Conservation (phyloP, 2,797 vertebrate genomes). For the Eidolon dupreanum region DNA sequence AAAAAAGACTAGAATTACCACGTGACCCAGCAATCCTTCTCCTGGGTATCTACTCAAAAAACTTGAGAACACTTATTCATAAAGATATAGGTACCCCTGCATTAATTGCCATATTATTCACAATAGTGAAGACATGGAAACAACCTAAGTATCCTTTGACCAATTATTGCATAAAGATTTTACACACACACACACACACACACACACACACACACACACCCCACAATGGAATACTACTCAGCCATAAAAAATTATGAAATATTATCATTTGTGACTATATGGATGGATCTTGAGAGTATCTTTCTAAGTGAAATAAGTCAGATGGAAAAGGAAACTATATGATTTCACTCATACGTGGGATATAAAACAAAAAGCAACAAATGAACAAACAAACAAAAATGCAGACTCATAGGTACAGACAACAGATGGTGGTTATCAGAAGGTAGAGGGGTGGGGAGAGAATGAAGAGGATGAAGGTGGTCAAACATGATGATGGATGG, state of each 20-base stretch:
- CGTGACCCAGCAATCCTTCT: neutral
- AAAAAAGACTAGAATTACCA: neutral
- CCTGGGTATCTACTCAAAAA: neutral
- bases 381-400: neutral
- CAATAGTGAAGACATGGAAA: neutral
- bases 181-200: too few relatives aligned
- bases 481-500: neutral
- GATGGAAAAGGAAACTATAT: neutral
- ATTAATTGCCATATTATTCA: neutral
- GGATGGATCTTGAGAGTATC: neutral
- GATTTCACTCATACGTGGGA: neutral
- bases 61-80: neutral
- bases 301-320: neutral
- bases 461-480: neutral
- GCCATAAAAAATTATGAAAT: neutral
- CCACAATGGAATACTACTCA: neutral
- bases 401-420: neutral
- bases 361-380: neutral
- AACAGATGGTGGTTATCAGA: neutral
- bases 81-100: neutral
- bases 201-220: too few relatives aligned
- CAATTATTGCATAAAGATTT: neutral
- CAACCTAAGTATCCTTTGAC: neutral
- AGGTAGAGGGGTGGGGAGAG: neutral
- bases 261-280: neutral